These are phyloP conservation scores for Thunnus maccoyii DNA, from an alignment of 2,113 vertebrate genomes.

Conservation along the genomic window DNA sequence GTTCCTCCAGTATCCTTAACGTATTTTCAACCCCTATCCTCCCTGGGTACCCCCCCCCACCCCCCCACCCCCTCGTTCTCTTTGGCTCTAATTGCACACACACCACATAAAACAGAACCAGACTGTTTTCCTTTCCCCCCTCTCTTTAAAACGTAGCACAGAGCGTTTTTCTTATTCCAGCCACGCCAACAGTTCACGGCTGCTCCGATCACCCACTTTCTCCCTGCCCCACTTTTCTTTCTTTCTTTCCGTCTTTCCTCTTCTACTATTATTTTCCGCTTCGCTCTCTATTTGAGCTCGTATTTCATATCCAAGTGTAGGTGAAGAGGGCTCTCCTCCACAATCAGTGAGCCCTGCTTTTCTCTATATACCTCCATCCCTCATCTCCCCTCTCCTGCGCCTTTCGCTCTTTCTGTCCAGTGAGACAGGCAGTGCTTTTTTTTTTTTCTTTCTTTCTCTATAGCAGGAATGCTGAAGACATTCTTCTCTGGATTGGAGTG, in stretches of 20 bases:
- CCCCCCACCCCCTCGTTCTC: conserved; percentile 28
- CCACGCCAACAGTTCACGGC: conserved; percentile 61
- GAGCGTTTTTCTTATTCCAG: conserved; percentile 73
- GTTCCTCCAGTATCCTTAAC: conserved; percentile 45
- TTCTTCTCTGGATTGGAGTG: conserved; percentile 78
- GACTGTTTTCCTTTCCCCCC: conserved; percentile 80
- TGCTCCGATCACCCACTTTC: conserved; percentile 59
- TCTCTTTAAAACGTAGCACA: conserved; percentile 64
- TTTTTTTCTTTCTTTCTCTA: conserved; percentile 32
- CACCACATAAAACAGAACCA: conserved; percentile 86
- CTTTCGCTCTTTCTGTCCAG: conserved; percentile 16
- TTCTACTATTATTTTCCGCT: conserved; percentile 12
- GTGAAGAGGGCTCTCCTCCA: conserved; percentile 50
- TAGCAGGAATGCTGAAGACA: conserved; percentile 80
- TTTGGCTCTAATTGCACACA: conserved; percentile 82
- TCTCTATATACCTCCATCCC: conserved; percentile 51
- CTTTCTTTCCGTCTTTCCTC: conserved; percentile 23
- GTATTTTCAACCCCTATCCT: conserved; percentile 47
- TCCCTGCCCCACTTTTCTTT: conserved; percentile 63
- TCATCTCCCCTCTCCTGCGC: conserved; percentile 38
- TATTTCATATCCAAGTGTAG: conserved; percentile 64
- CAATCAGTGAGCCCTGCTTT: conserved; percentile 46
- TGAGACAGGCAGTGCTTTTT: conserved; percentile 45
- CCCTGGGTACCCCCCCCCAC: conserved; percentile 25
- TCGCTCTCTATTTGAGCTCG: conserved; percentile 35